phyloP scores from a whole-genome alignment of 2,888 invertebrate species.

The Mayetiola destructor region DNA sequence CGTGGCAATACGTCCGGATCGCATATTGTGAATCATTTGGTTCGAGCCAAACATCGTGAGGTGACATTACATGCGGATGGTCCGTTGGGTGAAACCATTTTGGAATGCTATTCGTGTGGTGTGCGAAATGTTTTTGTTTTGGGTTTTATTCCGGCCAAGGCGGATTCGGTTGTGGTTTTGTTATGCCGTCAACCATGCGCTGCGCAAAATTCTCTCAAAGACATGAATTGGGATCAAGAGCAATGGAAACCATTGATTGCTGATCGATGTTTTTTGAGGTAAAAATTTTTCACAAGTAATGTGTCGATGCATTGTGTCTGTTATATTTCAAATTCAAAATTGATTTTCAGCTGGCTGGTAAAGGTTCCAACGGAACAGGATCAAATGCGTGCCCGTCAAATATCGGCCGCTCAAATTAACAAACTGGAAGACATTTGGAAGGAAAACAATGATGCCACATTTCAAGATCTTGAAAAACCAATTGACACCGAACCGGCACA shows the following conservation, averaged over 20 bases:
- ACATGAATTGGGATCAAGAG: constrained; percentile 99
- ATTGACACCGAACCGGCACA: constrained; percentile 97
- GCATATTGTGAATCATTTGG: constrained; percentile 97
- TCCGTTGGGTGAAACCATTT: constrained; percentile 89
- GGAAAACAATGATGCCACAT: constrained; percentile 93
- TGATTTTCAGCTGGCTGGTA: constrained; percentile 93
- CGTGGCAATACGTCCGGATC: constrained; percentile 95
- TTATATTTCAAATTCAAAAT: too few relatives aligned
- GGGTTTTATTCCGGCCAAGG: constrained; percentile 98
- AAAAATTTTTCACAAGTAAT: too few relatives aligned
- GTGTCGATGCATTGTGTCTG: too few relatives aligned
- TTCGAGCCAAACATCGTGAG: constrained; percentile 98
- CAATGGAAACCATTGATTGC: constrained; percentile 97
- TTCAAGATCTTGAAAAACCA: constrained; percentile 95
- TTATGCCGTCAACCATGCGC: constrained; percentile 98
- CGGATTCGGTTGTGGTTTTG: constrained; percentile 93
- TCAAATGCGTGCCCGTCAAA: constrained; percentile 87
- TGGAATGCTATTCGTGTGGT: constrained; percentile 98
- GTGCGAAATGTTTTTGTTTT: constrained; percentile 95
- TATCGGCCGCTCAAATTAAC: constrained; percentile 93
- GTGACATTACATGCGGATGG: constrained; percentile 95
- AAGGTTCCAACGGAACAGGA: constrained; percentile 96
- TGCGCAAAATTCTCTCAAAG: constrained; percentile 89
- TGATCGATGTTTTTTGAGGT: constrained; percentile 89
- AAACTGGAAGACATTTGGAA: constrained; percentile 98